Base-by-base conservation (phyloP, 2,113 vertebrate species). In the Myocastor coypus region DNA sequence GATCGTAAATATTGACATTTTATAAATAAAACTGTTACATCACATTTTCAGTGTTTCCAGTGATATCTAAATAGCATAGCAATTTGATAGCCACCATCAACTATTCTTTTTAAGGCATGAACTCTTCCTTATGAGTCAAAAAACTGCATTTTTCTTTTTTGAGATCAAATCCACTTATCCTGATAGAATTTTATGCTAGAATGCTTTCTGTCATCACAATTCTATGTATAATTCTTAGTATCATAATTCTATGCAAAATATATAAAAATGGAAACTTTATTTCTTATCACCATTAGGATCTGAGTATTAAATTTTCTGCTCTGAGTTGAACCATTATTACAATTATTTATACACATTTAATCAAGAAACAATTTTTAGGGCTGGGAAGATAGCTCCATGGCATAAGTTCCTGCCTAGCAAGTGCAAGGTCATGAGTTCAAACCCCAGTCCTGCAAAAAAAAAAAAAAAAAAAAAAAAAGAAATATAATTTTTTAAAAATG, bases 1-100 rank as follows among this genome's bases (percentile, higher is more conserved):
- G n/a, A 86, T 28, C 86, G 24, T 92, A 92, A 96, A 96, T 75
- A 86, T 57, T 89, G 82, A 83, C 52, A 78, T 81, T 94, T 82
- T 88, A 87, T 73, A 95, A 82, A 89, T 73, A 86, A 92, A 84
- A 89, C 32, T 52, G 20, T 92, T 75, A 92, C 63, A 78, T 95
- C 80, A 83, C 32, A 71, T 85, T 88, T 50, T 50, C 37, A 73
- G 52, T 40, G 68, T 92, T 87, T 92, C 94, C 87, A 81, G 52
- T 73, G 75, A 50, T 64, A 80, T 92, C 89, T 55, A 92, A 96
- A 86, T 52, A 69, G 40, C 86, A 84, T 4, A 64, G 92, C 32
- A 83, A 97, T 57, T 30, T 92, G 85, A 94, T 90, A 86, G 37
- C 46, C 16, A 75, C 86, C 83, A 88, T 91, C 17, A 81, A 68